Percentiles rank a stretch among this genome's conserved stretches.
Evolutionary conservation across 2,113 vertebrate species (phyloP).

Genomic region (Camelus bactrianus): DNA sequence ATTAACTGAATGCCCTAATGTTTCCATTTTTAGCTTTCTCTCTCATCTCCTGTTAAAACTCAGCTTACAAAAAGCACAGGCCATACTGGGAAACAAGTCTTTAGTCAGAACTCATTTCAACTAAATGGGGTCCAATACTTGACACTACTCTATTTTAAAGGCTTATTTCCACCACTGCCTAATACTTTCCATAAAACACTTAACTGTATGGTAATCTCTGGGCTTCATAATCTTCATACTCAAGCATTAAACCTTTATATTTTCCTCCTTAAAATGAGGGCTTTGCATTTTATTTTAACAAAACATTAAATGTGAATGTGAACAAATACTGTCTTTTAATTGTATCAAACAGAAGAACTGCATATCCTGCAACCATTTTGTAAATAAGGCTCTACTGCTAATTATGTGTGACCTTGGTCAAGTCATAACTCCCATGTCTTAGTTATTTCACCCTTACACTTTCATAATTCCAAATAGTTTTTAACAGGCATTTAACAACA

Average conservation of each 20-base stretch:
- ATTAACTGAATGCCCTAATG: conserved; percentile 22
- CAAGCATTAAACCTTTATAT: background rate
- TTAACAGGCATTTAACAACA: conserved; percentile 50
- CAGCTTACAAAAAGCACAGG: conserved; percentile 1
- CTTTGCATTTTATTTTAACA: conserved; percentile 50
- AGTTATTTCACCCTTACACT: conserved; percentile 18
- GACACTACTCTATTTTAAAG: background rate
- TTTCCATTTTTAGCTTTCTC: conserved; percentile 47
- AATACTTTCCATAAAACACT: background rate
- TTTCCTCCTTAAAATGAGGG: background rate
- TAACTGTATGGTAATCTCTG: background rate
- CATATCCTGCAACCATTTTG: conserved; percentile 28
- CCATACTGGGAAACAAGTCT: background rate
- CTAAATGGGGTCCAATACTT: background rate
- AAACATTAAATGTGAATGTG: background rate
- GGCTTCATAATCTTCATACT: background rate
- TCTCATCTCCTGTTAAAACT: conserved; percentile 25
- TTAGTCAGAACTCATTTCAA: conserved; percentile 31
- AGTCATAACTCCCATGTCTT: background rate
- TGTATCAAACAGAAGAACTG: background rate
- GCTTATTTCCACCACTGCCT: background rate
- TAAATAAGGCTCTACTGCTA: conserved; percentile 33
- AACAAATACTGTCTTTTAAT: background rate
- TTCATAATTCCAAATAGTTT: conserved; percentile 50
- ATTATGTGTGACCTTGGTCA: conserved; percentile 33